phyloP scores from a whole-genome alignment of 2,113 vertebrate species.

The Hippocampus guttulatus region DNA sequence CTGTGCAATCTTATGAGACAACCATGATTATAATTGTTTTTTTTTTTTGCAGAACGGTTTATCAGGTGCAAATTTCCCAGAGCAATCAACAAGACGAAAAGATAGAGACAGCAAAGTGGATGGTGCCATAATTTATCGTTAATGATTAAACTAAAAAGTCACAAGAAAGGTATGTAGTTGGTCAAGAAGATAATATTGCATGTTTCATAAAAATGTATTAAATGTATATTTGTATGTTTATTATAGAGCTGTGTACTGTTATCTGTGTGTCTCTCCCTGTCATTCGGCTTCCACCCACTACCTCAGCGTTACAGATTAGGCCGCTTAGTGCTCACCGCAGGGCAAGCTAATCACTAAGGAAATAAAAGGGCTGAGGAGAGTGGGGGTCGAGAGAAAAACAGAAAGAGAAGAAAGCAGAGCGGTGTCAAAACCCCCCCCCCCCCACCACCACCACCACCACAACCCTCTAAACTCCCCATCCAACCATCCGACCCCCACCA shows the following conservation, averaged over 20 bases:
- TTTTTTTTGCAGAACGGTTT: not conserved
- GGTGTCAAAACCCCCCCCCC: constrained; percentile 31
- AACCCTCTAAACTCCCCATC: constrained; percentile 12
- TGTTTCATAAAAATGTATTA: constrained; percentile 11
- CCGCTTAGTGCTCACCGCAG: constrained; percentile 65
- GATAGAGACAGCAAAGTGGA: constrained; percentile 2
- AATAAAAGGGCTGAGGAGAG: constrained; percentile 24
- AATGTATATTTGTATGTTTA: constrained; percentile 6
- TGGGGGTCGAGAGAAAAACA: not conserved
- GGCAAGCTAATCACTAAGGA: constrained; percentile 67
- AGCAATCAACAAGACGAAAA: constrained; percentile 6
- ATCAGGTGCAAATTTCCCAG: not conserved
- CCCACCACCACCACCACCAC: not conserved
- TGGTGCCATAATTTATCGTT: not conserved
- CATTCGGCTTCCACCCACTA: constrained; percentile 38
- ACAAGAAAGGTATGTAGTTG: constrained; percentile 2
- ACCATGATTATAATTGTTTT: not conserved
- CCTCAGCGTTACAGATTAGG: constrained; percentile 60
- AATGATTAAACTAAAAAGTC: constrained; percentile 1
- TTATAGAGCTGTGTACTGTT: constrained; percentile 16
- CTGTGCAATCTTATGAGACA: not conserved
- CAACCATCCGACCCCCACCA: constrained; percentile 43
- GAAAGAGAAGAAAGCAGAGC: constrained; percentile 17
- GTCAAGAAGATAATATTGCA: constrained; percentile 4
- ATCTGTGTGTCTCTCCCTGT: constrained; percentile 21